phyloP scores from a whole-genome alignment of 2,113 vertebrate species.

The Manacus vitellinus region DNA sequence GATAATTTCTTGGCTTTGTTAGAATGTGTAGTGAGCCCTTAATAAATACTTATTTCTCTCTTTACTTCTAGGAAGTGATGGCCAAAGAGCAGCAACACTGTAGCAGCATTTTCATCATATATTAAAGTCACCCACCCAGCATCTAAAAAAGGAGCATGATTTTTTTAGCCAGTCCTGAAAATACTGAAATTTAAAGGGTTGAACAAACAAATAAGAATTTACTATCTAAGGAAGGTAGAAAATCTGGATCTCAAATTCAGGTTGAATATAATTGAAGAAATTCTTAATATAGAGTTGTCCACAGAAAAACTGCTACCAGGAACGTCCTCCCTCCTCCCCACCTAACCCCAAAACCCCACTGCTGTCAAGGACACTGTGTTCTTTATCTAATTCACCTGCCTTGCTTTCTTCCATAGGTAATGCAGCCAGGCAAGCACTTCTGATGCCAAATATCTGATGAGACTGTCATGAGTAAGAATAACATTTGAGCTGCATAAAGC shows the following conservation, averaged over 20 bases:
- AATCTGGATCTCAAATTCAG: neutral
- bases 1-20: neutral
- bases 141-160: neutral
- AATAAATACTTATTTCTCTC: neutral
- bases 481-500: neutral
- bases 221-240: neutral
- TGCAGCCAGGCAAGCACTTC: conserved; percentile 29
- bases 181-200: neutral
- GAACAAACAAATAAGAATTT: neutral
- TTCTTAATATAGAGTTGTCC: neutral
- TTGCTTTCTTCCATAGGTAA: neutral
- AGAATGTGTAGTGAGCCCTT: neutral
- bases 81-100: neutral
- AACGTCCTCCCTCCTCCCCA: neutral
- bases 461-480: neutral
- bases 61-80: neutral
- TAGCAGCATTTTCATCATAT: neutral
- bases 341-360: neutral
- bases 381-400: neutral
- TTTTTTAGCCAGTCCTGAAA: neutral
- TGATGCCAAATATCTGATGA: neutral
- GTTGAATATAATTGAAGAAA: neutral
- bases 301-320: neutral
- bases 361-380: neutral
- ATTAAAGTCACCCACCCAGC: neutral